Evolutionary conservation across 2,888 invertebrate species (phyloP).

Genomic region (Eristalis tenax): DNA sequence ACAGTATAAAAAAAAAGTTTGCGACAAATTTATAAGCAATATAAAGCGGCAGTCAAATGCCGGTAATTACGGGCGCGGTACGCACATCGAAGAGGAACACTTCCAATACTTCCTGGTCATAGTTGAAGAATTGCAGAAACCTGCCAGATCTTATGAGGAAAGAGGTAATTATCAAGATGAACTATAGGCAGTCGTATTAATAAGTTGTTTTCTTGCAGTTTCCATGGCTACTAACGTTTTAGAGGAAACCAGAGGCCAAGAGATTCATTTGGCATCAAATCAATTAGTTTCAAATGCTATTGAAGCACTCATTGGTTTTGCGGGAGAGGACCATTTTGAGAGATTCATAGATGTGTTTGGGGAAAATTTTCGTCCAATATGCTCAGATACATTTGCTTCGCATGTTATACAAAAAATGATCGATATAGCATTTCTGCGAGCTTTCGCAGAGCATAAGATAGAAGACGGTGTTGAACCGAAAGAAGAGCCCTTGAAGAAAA

Average conservation of each 20-base stretch:
- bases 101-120: slow-evolving; percentile 90
- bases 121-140: slow-evolving; percentile 86
- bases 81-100: slow-evolving; percentile 87
- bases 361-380: slow-evolving; percentile 86
- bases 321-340: slow-evolving; percentile 85
- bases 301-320: slow-evolving; percentile 88
- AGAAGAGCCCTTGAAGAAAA: slow-evolving; percentile 69
- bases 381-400: slow-evolving; percentile 89
- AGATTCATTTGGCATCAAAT: slow-evolving; percentile 88
- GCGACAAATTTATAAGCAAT: slow-evolving; percentile 82
- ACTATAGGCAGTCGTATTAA: neutral
- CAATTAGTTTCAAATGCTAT: slow-evolving; percentile 90
- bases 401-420: slow-evolving; percentile 89
- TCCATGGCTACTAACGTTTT: slow-evolving; percentile 88
- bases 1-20: too few relatives aligned
- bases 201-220: slow-evolving; percentile 73
- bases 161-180: slow-evolving; percentile 82
- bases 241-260: slow-evolving; percentile 86
- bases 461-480: slow-evolving; percentile 12
- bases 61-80: slow-evolving; percentile 87
- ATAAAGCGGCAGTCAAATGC: slow-evolving; percentile 89
- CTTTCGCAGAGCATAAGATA: slow-evolving; percentile 71
- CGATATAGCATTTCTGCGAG: slow-evolving; percentile 79
- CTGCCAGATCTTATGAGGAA: slow-evolving; percentile 87
- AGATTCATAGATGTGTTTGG: slow-evolving; percentile 85